Percentiles rank a stretch among this genome's conserved stretches.
These are phyloP conservation scores for Calameuta pallipes DNA, from an alignment of 2,888 invertebrate genomes.

Conservation along the genomic window DNA sequence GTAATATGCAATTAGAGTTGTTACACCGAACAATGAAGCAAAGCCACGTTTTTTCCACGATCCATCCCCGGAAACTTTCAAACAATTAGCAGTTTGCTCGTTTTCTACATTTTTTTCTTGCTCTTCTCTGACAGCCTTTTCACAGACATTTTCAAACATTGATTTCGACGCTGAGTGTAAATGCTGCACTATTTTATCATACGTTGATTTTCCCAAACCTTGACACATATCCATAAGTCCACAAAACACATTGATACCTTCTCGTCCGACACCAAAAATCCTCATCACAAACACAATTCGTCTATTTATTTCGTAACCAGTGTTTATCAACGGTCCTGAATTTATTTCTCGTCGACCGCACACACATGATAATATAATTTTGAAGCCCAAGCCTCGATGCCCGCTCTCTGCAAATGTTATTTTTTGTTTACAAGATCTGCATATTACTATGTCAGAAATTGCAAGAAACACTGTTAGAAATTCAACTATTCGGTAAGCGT, in stretches of 20 bases:
- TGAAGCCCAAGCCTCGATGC: conserved; percentile 21
- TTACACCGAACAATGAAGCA: conserved; percentile 36
- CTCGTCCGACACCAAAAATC: conserved; percentile 36
- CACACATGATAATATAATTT: conserved; percentile 15
- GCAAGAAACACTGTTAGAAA: conserved; percentile 19
- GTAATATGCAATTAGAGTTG: conserved; percentile 30
- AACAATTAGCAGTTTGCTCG: conserved; percentile 27
- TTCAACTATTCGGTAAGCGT: conserved; percentile 29
- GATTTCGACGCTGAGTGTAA: conserved; percentile 22
- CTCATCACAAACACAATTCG: conserved; percentile 35
- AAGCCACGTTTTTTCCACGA: conserved; percentile 40
- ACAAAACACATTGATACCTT: conserved; percentile 44
- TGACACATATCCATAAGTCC: conserved; percentile 36
- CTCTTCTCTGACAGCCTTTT: conserved; percentile 26
- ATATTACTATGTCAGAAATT: conserved; percentile 13
- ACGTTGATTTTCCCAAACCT: conserved; percentile 29
- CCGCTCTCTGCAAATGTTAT: conserved; percentile 18
- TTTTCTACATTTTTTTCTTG: conserved; percentile 31
- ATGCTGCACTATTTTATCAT: conserved; percentile 22
- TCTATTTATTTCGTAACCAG: conserved; percentile 21
- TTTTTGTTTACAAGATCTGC: conserved; percentile 17
- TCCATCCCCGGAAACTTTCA: conserved; percentile 43
- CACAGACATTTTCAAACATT: background rate
- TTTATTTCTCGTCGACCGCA: conserved; percentile 20
- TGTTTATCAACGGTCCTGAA: conserved; percentile 24